Conservation (phyloP, 2,888 invertebrate species). For the Tipula vernalis region DNA sequence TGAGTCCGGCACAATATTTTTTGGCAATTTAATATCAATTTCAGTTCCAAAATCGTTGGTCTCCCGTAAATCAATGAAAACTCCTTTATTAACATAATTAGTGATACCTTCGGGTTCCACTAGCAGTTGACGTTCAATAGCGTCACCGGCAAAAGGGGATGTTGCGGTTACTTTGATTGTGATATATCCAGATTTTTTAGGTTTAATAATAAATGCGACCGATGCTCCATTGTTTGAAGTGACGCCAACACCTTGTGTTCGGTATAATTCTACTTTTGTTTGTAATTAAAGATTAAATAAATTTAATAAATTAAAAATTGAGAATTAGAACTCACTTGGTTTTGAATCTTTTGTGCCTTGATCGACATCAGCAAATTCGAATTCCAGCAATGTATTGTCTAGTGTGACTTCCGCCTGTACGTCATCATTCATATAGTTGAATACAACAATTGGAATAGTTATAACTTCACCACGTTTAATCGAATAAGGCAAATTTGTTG, state of each 20-base stretch:
- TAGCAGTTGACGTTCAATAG: slow-evolving; percentile 56
- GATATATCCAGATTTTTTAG: slow-evolving; percentile 55
- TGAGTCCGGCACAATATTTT: slow-evolving; percentile 59
- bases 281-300: background rate
- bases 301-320: background rate
- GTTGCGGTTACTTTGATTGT: slow-evolving; percentile 66
- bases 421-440: slow-evolving; percentile 73
- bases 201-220: slow-evolving; percentile 74
- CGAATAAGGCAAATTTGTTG: slow-evolving; percentile 75
- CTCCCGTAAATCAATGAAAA: slow-evolving; percentile 57
- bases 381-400: slow-evolving; percentile 66
- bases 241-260: slow-evolving; percentile 52
- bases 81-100: slow-evolving; percentile 56
- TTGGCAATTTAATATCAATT: slow-evolving; percentile 40
- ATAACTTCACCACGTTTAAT: slow-evolving; percentile 84
- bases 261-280: slow-evolving; percentile 61
- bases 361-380: slow-evolving; percentile 62
- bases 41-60: slow-evolving; percentile 51
- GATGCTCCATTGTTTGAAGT: slow-evolving; percentile 61
- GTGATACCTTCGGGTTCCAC: slow-evolving; percentile 74
- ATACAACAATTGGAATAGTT: slow-evolving; percentile 74
- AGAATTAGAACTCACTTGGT: slow-evolving; percentile 41
- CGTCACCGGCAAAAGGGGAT: slow-evolving; percentile 63
- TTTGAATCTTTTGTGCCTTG: slow-evolving; percentile 42
- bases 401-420: slow-evolving; percentile 69